Evolutionary conservation across 1,140 invertebrate genomes (phyloP).

Genomic region (Drosophila fuyamai): DNA sequence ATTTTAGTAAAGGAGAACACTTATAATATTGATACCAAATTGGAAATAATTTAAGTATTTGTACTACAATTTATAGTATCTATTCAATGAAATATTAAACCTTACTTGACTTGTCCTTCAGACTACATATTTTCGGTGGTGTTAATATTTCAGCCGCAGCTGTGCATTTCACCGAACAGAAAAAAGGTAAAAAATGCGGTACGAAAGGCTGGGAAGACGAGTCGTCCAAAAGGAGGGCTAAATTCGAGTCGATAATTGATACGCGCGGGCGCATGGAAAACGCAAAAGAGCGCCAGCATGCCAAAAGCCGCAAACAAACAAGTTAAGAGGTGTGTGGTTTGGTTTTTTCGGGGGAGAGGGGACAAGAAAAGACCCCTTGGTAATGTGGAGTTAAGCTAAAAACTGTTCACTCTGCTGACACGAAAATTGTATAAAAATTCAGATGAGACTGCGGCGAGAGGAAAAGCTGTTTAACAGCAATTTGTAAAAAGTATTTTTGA

Average conservation of each 20-base stretch:
- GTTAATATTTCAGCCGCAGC: neutral
- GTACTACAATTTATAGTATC: no score
- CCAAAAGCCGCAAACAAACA: conserved; percentile 78
- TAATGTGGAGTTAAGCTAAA: conserved; percentile 35
- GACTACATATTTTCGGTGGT: neutral
- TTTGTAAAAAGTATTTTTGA: conserved; percentile 77
- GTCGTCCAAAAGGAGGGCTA: conserved; percentile 33
- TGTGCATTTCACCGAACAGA: conserved; percentile 6
- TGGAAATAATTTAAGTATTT: no score
- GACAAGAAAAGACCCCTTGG: neutral
- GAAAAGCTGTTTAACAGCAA: conserved; percentile 50
- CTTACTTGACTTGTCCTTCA: no score
- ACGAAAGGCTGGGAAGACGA: conserved; percentile 15
- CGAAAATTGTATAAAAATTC: conserved; percentile 28
- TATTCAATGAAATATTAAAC: no score
- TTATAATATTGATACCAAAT: no score
- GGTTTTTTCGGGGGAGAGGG: neutral
- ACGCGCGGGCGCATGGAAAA: conserved; percentile 62
- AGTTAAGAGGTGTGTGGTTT: conserved; percentile 44
- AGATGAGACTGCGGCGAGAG: conserved; percentile 4
- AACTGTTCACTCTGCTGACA: conserved; percentile 44
- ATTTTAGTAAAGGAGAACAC: no score
- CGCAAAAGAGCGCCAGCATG: conserved; percentile 68
- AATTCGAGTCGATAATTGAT: conserved; percentile 81
- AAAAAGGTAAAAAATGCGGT: conserved; percentile 3